Percentiles rank a stretch among this genome's conserved stretches.
phyloP scores from a whole-genome alignment of 2,113 vertebrate species.

The Paracanthobrama guichenoti region DNA sequence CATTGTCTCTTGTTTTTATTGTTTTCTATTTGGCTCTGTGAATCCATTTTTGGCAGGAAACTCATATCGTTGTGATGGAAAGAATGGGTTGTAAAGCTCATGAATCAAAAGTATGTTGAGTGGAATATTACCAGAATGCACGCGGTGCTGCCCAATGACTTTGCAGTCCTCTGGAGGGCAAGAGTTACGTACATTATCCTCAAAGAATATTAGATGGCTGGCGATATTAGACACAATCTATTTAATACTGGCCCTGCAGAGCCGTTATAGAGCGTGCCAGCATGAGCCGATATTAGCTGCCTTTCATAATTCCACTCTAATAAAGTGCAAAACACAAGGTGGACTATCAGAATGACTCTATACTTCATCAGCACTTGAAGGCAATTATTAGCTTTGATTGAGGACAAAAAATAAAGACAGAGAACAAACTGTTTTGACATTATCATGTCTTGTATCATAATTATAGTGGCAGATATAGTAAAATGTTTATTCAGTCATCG shows the following conservation, averaged over 20 bases:
- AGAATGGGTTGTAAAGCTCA: neutral
- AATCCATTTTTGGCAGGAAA: neutral
- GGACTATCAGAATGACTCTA: neutral
- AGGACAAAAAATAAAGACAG: neutral
- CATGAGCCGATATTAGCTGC: constrained; percentile 23
- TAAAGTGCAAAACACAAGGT: constrained; percentile 5
- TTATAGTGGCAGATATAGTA: neutral
- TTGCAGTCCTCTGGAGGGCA: constrained; percentile 13
- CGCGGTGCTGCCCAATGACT: neutral
- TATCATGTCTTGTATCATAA: neutral
- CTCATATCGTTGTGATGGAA: neutral
- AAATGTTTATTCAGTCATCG: neutral
- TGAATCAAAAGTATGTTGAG: neutral
- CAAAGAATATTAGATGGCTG: constrained; percentile 22
- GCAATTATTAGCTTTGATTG: neutral
- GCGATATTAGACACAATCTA: constrained; percentile 3
- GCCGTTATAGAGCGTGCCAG: constrained; percentile 9
- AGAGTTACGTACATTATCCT: constrained; percentile 26
- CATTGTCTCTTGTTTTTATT: neutral
- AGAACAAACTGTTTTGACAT: neutral
- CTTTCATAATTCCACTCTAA: constrained; percentile 37
- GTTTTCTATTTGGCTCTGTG: neutral
- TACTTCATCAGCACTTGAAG: neutral
- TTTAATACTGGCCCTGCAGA: constrained; percentile 36
- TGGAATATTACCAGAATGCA: neutral